phyloP scores from a whole-genome alignment of 2,797 vertebrate species.

The Schizopygopsis malacanthus region DNA sequence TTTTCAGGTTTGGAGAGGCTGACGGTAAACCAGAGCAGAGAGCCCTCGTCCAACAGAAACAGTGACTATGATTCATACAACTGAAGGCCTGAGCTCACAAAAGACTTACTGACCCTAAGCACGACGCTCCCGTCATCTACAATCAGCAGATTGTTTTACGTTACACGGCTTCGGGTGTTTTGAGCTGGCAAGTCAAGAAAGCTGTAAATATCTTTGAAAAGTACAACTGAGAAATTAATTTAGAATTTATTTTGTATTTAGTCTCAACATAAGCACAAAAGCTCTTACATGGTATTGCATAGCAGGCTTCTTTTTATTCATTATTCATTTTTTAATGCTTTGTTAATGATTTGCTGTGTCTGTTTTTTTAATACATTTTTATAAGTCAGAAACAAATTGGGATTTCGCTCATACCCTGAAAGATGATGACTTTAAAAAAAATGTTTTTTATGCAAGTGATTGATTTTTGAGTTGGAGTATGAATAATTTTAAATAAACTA shows the following conservation, averaged over 20 bases:
- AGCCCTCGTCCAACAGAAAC: constrained; percentile 78
- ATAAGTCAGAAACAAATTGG: not conserved
- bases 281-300: not conserved
- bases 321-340: not conserved
- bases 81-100: constrained; percentile 27
- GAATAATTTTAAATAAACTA: constrained; percentile 21
- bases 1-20: constrained; percentile 75
- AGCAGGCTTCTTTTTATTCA: constrained; percentile 12
- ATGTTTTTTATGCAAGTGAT: constrained; percentile 1
- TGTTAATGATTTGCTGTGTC: constrained; percentile 16
- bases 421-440: not conserved
- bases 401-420: not conserved
- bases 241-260: not conserved
- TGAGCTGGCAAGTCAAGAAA: not conserved
- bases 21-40: constrained; percentile 69
- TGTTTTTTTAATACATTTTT: not conserved
- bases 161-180: not conserved
- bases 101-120: not conserved
- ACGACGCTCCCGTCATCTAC: not conserved
- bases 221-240: constrained; percentile 18
- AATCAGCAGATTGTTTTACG: constrained; percentile 7
- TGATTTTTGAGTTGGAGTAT: not conserved
- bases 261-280: not conserved
- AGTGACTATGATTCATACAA: constrained; percentile 69
- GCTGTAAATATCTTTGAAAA: constrained; percentile 24